These are phyloP conservation scores for Spodoptera exigua DNA, from an alignment of 2,888 invertebrate species.

Conservation along the genomic window DNA sequence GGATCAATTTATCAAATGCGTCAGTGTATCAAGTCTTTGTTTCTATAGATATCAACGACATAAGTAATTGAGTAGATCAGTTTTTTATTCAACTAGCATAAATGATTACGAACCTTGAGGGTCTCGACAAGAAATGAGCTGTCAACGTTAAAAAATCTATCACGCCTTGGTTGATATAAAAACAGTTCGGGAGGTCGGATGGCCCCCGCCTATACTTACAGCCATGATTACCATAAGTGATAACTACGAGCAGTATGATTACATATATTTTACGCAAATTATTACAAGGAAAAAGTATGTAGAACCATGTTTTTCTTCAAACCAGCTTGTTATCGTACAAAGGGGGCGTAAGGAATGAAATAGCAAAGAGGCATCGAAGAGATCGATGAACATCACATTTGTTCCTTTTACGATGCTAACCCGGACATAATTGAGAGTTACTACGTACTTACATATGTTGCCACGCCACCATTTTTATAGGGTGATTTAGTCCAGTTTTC, in stretches of 20 bases:
- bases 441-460: neutral
- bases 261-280: slow-evolving; percentile 37
- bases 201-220: slow-evolving; percentile 21
- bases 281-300: slow-evolving; percentile 17
- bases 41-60: slow-evolving; percentile 15
- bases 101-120: slow-evolving; percentile 34
- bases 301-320: slow-evolving; percentile 23
- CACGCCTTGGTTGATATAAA: slow-evolving; percentile 35
- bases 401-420: slow-evolving; percentile 12
- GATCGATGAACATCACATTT: slow-evolving; percentile 13
- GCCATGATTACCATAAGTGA: slow-evolving; percentile 45
- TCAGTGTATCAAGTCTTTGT: slow-evolving; percentile 11
- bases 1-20: slow-evolving; percentile 8
- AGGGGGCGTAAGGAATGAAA: slow-evolving; percentile 27
- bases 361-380: slow-evolving; percentile 25
- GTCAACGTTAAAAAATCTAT: slow-evolving; percentile 33
- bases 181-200: slow-evolving; percentile 31
- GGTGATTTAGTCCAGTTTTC: neutral
- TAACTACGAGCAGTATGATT: slow-evolving; percentile 26
- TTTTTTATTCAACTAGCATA: slow-evolving; percentile 21
- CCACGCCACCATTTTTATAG: neutral
- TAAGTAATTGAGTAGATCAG: slow-evolving; percentile 29
- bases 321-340: slow-evolving; percentile 15
- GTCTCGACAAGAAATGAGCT: slow-evolving; percentile 33
- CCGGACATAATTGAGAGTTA: slow-evolving; percentile 27